phyloP scores from a whole-genome alignment of 2,113 vertebrate genomes.

The Gopherus flavomarginatus region DNA sequence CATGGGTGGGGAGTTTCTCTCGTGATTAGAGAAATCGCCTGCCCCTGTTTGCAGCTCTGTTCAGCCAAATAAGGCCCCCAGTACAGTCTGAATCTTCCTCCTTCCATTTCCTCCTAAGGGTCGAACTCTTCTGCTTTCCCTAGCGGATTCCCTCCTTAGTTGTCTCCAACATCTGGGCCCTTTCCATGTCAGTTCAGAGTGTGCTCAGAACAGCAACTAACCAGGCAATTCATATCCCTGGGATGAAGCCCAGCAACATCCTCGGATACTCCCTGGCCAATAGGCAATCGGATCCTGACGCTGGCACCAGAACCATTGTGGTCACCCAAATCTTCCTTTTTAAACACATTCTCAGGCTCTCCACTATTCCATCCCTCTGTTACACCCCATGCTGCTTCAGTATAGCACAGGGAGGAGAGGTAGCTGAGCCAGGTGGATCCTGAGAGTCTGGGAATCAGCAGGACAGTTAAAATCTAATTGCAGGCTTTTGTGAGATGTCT shows the following conservation, averaged over 20 bases:
- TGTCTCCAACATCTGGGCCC: neutral
- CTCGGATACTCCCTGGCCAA: neutral
- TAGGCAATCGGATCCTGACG: neutral
- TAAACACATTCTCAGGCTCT: neutral
- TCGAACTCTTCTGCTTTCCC: neutral
- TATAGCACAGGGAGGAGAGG: neutral
- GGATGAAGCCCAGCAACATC: neutral
- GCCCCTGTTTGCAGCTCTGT: neutral
- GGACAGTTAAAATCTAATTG: neutral
- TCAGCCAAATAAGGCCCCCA: neutral
- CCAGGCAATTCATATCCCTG: neutral
- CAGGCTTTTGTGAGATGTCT: neutral
- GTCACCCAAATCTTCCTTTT: neutral
- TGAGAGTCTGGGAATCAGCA: neutral
- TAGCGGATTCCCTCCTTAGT: neutral
- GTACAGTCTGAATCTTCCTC: neutral
- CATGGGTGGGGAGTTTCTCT: neutral
- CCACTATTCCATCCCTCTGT: neutral
- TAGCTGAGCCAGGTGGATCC: neutral
- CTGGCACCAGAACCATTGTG: neutral
- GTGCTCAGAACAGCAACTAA: neutral
- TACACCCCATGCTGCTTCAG: neutral
- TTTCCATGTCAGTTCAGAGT: too few species aligned
- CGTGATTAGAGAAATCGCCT: neutral
- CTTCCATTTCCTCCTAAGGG: neutral